These are phyloP conservation scores for Rotaria macrura DNA, from an alignment of 2,888 invertebrate species.

Conservation along the genomic window DNA sequence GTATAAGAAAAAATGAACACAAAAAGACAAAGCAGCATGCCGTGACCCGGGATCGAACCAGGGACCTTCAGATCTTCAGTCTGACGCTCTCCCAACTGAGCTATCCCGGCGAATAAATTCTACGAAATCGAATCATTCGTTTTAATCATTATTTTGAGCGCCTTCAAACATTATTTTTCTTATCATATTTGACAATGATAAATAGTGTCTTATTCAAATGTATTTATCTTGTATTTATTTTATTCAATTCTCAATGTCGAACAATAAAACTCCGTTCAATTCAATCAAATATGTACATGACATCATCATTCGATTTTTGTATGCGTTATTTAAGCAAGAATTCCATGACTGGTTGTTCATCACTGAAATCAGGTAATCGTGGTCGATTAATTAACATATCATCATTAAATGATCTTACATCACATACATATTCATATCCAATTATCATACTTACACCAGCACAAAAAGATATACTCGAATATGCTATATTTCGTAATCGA, in stretches of 20 bases:
- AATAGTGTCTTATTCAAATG: neutral
- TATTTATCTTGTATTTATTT: neutral
- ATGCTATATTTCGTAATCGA: neutral
- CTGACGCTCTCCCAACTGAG: conserved; percentile 15
- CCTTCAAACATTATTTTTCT: neutral
- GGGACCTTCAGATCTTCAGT: conserved; percentile 15
- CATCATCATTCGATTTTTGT: neutral
- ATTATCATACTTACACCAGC: neutral
- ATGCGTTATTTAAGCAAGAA: neutral
- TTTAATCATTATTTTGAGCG: neutral
- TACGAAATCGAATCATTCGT: neutral
- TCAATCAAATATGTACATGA: neutral
- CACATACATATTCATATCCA: neutral
- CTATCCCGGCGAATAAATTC: neutral
- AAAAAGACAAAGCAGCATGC: neutral
- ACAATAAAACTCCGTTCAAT: neutral
- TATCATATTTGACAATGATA: too few relatives aligned
- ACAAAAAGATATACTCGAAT: neutral
- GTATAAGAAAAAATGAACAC: too few relatives aligned
- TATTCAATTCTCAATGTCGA: neutral
- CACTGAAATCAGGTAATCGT: neutral
- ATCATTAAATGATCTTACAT: neutral
- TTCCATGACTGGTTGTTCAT: neutral
- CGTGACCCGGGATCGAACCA: conserved; percentile 15
- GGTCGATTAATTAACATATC: neutral